Evolutionary conservation across 2,113 vertebrate genomes (phyloP), one percentile per base, ranked within the genome.

Genomic region (Pristiophorus japonicus): DNA sequence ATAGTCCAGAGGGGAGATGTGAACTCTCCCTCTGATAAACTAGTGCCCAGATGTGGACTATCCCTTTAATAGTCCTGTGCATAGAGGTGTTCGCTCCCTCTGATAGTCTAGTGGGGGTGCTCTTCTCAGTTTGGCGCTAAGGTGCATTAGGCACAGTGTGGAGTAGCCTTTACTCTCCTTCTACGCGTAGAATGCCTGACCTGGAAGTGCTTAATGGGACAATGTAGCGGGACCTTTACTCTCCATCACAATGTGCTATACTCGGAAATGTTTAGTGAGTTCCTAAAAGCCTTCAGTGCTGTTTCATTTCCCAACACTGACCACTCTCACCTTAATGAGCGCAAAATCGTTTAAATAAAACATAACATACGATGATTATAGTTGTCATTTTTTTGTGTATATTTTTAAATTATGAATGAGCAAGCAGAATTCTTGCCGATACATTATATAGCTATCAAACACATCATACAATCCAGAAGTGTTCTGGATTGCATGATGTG

Each of bases 381-480:
- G n/a, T 91, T 91, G 16, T 91, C 55, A 38, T 62, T n/a, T 38
- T 38, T 92, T 92, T 34, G 85, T 59, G 47, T 88, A 38, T 38
- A 65, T 62, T 92, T 92, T 18, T 38, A 20, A 38, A 92, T 63
- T 92, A 92, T 65, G 88, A 92, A 65, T 92, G 34, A 92, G n/a
- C 34, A 92, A 63, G 42, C 88, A 92, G 88, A n/a, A 92, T 92
- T 65, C 85, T 59, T 88, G 47, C 51, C 10, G 42, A 59, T 88
- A 3, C 18, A 1, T 63, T n/a, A n/a, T n/a, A n/a, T n/a, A n/a
- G n/a, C n/a, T n/a, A n/a, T n/a, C n/a, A n/a, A n/a, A n/a, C n/a
- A n/a, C n/a, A n/a, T n/a, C n/a, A n/a, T n/a, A n/a, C n/a, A n/a
- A n/a, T n/a, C n/a, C n/a, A n/a, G 62, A 63, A 92, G 34, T 38